Base-by-base conservation (phyloP, 2,888 invertebrate genomes). In the Choreutis nemorana region DNA sequence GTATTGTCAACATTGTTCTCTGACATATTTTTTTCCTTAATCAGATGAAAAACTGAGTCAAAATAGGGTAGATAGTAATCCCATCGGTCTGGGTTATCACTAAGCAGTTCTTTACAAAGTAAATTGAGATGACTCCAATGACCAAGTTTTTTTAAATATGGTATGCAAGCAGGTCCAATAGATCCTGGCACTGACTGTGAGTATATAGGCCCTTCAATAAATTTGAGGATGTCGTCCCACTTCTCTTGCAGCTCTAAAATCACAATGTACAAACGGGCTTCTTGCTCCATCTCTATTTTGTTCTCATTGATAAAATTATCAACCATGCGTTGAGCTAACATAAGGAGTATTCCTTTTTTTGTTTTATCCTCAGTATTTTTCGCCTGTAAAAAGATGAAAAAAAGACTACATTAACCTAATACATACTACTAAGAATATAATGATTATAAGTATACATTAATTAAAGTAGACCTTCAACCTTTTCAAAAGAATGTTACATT, bases 281-380 rank as follows among this genome's bases (percentile, higher is more conserved):
- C 97, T 66, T 94, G 94, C 59, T 97, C 97, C 0, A 94, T 92
- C 57, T 95, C 94, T 51, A 94, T 81, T 75, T 92, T 94, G 42
- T 90, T 88, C 37, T 95, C 94, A 3, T 84, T 78, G 31, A 95
- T 88, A 55, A 93, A 86, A 61, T 96, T 97, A 44, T 89, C 85
- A 14, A 96, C 87, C 97, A 98, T 97, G 59, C 93, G 83, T 62
- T 96, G 94, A 4, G 97, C 97, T 35, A 98, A 77, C 2, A 91
- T 87, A 15, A 97, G 81, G 14, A 91, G 85, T 40, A 97, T 84
- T 37, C 83, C 84, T 39, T 68, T 75, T 53, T 87, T 87, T 1
- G 81, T 73, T 4, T 64, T 59, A 44, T 85, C 82, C 4, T 72
- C 71, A 7, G 67, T 55, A 30, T 59, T 45, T 56, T 77, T 77